Percentiles rank a stretch among this genome's conserved stretches.
Conservation (phyloP, 2,888 invertebrate genomes). For the Machimus atricapillus region DNA sequence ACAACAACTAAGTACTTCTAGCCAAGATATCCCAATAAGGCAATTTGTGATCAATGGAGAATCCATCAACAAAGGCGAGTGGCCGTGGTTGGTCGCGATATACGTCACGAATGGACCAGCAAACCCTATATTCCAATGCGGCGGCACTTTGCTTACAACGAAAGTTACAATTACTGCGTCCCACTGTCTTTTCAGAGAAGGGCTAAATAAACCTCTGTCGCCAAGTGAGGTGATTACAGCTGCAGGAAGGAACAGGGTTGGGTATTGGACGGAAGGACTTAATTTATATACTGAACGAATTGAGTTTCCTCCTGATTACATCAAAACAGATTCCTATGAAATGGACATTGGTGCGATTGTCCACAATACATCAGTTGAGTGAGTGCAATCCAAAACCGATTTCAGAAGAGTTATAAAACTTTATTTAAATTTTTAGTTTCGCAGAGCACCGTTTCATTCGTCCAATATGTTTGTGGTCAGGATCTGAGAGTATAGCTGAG, state of each 20-base stretch:
- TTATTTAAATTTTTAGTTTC: not conserved
- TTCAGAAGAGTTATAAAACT: no score
- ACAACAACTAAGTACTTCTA: no score
- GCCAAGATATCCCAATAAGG: not conserved
- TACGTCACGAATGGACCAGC: slow-evolving; percentile 60
- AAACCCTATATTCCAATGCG: slow-evolving; percentile 58
- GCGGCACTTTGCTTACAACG: slow-evolving; percentile 58
- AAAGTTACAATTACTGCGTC: slow-evolving; percentile 61
- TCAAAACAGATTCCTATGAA: slow-evolving; percentile 56
- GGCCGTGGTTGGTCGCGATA: slow-evolving; percentile 75
- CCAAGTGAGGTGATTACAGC: slow-evolving; percentile 58
- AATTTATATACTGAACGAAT: slow-evolving; percentile 54
- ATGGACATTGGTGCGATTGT: slow-evolving; percentile 66
- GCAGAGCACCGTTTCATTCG: no score
- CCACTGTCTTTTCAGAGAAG: slow-evolving; percentile 59
- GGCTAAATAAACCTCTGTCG: slow-evolving; percentile 45
- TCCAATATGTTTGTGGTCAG: no score
- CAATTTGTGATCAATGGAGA: slow-evolving; percentile 53
- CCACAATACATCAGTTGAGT: slow-evolving; percentile 50
- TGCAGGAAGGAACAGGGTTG: slow-evolving; percentile 63
- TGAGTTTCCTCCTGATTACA: slow-evolving; percentile 57
- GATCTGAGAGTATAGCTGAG: no score
- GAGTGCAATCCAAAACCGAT: no score
- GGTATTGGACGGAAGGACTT: slow-evolving; percentile 62
- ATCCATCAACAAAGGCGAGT: slow-evolving; percentile 63